These are phyloP conservation scores for Drosophila cognata DNA, from an alignment of 2,888 invertebrate genomes.

Conservation along the genomic window DNA sequence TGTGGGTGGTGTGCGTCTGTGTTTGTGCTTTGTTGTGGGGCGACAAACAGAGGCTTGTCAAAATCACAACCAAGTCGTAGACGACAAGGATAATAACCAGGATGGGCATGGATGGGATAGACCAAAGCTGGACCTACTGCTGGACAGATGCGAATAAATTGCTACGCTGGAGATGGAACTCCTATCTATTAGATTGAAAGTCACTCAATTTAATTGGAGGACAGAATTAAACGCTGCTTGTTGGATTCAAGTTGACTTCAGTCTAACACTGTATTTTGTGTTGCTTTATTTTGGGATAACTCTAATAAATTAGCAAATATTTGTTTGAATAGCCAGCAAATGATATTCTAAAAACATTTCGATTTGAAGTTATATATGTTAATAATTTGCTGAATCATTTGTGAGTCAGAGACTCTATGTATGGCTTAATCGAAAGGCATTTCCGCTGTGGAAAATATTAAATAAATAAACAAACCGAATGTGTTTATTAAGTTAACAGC, in stretches of 20 bases:
- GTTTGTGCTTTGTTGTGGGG: conserved; percentile 2
- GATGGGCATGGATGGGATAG: conserved; percentile 53
- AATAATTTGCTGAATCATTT: not conserved
- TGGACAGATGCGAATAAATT: conserved; percentile 48
- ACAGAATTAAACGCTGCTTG: conserved; percentile 15
- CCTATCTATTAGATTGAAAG: conserved; percentile 48
- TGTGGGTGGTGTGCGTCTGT: conserved; percentile 19
- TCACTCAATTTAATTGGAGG: conserved; percentile 65
- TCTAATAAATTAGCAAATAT: not conserved
- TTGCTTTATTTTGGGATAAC: not conserved
- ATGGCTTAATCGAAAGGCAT: conserved; percentile 46
- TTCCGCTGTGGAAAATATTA: conserved; percentile 59
- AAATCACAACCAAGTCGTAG: conserved; percentile 72
- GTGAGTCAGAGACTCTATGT: conserved; percentile 53
- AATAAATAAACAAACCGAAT: conserved; percentile 68
- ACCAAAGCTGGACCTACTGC: conserved; percentile 32
- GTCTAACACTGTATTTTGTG: not conserved
- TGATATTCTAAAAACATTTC: not conserved
- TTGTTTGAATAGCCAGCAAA: not conserved
- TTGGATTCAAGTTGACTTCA: not conserved
- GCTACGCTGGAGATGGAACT: conserved; percentile 20
- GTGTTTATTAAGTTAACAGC: conserved; percentile 79
- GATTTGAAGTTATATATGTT: no score
- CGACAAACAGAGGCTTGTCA: conserved; percentile 59
- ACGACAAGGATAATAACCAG: conserved; percentile 65